Percentiles rank a stretch among this genome's conserved stretches.
Evolutionary conservation across 2,113 vertebrate genomes (phyloP).

Genomic region (Tautogolabrus adspersus): DNA sequence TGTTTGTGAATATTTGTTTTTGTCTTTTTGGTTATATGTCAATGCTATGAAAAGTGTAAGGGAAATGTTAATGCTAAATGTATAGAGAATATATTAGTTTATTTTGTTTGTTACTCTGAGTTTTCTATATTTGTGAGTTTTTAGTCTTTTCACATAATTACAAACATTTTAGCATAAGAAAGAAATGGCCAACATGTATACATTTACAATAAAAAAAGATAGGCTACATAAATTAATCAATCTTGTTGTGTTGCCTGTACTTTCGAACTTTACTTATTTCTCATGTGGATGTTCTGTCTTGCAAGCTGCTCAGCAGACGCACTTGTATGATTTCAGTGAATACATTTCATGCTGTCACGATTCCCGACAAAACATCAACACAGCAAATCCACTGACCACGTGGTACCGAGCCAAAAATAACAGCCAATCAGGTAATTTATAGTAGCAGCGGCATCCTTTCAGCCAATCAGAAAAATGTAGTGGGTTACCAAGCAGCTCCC

Average conservation of each 20-base stretch:
- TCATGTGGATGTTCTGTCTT: background rate
- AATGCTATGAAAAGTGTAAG: background rate
- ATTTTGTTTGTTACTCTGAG: background rate
- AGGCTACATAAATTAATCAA: background rate
- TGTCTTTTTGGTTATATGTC: background rate
- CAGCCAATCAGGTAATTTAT: conserved; percentile 75
- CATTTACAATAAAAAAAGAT: background rate
- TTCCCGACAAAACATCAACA: conserved; percentile 82
- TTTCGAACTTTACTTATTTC: background rate
- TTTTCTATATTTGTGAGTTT: background rate
- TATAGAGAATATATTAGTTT: background rate
- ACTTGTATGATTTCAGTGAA: conserved; percentile 38
- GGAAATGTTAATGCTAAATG: background rate
- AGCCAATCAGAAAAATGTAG: conserved; percentile 79
- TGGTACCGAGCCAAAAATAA: conserved; percentile 78
- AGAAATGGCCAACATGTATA: background rate
- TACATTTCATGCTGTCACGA: conserved; percentile 49
- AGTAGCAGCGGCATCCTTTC: conserved; percentile 5
- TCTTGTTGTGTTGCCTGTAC: background rate
- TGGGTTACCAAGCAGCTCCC: conserved; percentile 86
- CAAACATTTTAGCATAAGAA: background rate
- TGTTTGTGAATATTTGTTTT: background rate
- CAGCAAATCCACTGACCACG: conserved; percentile 70
- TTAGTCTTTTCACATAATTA: background rate
- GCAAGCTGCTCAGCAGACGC: background rate